Base-by-base conservation (phyloP, 2,888 invertebrate species). In the Athalia rosae region DNA sequence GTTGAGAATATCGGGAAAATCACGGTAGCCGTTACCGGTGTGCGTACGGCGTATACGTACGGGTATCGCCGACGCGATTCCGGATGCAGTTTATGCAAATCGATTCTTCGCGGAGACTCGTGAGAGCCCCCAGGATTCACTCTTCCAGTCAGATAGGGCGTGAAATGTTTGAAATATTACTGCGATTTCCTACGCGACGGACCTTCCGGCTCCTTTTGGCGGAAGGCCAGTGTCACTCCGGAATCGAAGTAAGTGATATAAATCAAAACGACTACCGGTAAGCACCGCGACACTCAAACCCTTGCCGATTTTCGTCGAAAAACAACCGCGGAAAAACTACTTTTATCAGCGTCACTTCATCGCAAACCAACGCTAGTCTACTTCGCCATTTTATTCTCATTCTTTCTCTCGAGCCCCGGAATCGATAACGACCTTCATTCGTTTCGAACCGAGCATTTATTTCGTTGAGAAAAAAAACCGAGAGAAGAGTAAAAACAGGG, bases 161-260 rank as follows among this genome's bases (percentile, higher is more conserved):
- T 74, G 73, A 79, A 66, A 47, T 77, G 69, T 48, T 80, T 84
- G 86, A 85, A 82, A 84, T 86, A 85, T 83, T 77, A 73, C 79
- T 81, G 81, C 81, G 84, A 85, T 85, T 85, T 86, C 86, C 86
- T 85, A 81, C 81, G 81, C 83, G 85, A 84, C 84, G 85, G 86
- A 85, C 85, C 84, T 85, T 86, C 85, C 86, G 78, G 81, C 64
- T 28, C 28, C 28, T 28, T 28, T 82, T 84, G 83, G 74, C 74
- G 61, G 47, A 8, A 50, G 43, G 59, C 74, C 74, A 61, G 45
- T 15, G 45, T 15, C 11, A 28, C 28, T 28, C 28, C 28, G 28
- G 11, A 15, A 48, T 28, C 5, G 50, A 62, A 74, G 28, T 74
- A 48, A 50, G 48, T 61, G 47, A 8, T 59, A 74, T 61, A 62